Evolutionary conservation across 2,888 invertebrate species (phyloP).

Genomic region (Scotopteryx bipunctaria): DNA sequence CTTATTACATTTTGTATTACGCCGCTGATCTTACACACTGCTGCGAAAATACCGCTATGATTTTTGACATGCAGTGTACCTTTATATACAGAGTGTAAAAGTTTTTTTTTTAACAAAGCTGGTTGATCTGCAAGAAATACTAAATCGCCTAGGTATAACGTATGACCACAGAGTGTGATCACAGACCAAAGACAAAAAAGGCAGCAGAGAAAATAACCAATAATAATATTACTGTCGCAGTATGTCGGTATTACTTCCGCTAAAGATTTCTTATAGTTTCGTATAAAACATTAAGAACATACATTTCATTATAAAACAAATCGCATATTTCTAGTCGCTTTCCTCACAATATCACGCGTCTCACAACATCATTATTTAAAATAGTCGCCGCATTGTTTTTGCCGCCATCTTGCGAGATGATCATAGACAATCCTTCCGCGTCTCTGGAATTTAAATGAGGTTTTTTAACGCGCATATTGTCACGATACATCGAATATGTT

Average conservation of each 20-base stretch:
- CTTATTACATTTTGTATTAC: too few species aligned
- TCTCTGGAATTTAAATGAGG: slow-evolving; percentile 55
- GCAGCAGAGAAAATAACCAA: too few species aligned
- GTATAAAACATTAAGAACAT: not conserved
- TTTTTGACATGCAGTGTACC: too few species aligned
- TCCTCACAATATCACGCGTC: slow-evolving; percentile 18
- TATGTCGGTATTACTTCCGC: not conserved
- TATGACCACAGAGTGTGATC: too few species aligned
- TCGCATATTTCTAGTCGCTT: slow-evolving; percentile 4
- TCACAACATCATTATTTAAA: slow-evolving; percentile 32
- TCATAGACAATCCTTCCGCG: slow-evolving; percentile 48
- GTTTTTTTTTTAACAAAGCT: too few species aligned
- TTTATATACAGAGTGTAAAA: too few species aligned
- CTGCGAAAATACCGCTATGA: too few species aligned
- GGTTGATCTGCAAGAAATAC: too few species aligned
- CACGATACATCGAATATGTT: slow-evolving; percentile 38
- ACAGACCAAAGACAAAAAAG: too few species aligned
- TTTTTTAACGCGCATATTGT: slow-evolving; percentile 48
- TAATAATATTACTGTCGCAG: too few species aligned
- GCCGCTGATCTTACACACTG: too few species aligned
- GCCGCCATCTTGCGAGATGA: slow-evolving; percentile 39
- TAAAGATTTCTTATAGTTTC: not conserved
- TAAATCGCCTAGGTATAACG: too few species aligned
- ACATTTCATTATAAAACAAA: slow-evolving; percentile 2
- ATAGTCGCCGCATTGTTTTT: slow-evolving; percentile 45